These are phyloP conservation scores for Fistularia commersonii DNA, from an alignment of 2,797 vertebrate genomes.

Conservation along the genomic window DNA sequence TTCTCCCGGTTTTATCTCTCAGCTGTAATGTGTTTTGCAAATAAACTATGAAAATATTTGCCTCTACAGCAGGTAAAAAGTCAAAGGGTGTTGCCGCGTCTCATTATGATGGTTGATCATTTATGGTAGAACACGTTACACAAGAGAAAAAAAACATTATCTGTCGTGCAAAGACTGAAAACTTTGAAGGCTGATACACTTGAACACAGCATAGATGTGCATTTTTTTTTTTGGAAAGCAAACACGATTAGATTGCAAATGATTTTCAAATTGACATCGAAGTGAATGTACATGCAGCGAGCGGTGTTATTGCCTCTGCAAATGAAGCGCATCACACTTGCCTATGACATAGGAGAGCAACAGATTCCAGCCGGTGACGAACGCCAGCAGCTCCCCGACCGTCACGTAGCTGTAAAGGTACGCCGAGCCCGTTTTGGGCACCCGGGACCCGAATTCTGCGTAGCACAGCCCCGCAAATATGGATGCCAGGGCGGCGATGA, in stretches of 20 bases:
- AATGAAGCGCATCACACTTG: slow-evolving; percentile 22
- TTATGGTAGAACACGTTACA: slow-evolving; percentile 34
- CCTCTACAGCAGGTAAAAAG: slow-evolving; percentile 32
- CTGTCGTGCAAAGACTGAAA: not conserved
- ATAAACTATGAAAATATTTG: slow-evolving; percentile 9
- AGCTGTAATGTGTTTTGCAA: too few relatives aligned
- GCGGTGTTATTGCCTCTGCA: too few relatives aligned
- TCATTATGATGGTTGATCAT: slow-evolving; percentile 51
- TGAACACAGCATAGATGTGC: not conserved
- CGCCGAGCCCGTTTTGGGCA: slow-evolving; percentile 85
- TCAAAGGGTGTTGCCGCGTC: slow-evolving; percentile 5
- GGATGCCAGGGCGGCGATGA: slow-evolving; percentile 83
- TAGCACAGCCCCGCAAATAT: slow-evolving; percentile 86
- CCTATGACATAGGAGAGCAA: slow-evolving; percentile 87
- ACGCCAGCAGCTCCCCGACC: slow-evolving; percentile 85
- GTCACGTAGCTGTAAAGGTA: slow-evolving; percentile 90
- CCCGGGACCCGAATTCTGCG: slow-evolving; percentile 80
- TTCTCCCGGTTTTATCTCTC: not conserved
- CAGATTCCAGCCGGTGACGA: slow-evolving; percentile 86
- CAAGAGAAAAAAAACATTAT: not conserved
- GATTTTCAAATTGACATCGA: not conserved
- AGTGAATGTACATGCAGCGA: too few relatives aligned
- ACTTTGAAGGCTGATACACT: not conserved
- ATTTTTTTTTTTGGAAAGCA: not conserved
- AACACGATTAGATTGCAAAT: too few relatives aligned